Base-by-base conservation (phyloP, 1,140 invertebrate genomes). In the Aleiodes sp. region DNA sequence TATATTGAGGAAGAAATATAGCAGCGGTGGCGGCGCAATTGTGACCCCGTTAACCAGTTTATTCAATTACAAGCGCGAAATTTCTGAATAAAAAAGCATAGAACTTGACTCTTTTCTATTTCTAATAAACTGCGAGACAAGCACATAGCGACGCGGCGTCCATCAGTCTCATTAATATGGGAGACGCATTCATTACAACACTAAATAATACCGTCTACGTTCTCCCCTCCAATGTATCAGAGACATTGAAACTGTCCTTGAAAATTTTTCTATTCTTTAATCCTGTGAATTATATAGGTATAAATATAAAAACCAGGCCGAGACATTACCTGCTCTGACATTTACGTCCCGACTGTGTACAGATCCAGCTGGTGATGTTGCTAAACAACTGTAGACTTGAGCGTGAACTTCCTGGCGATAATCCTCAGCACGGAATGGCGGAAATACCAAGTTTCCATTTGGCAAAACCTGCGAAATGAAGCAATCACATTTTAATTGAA, bases 391-490 rank as follows among this genome's bases (percentile, higher is more conserved):
- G 86, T 98, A 98, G 56, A 95, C 92, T 84, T 96, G 94, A 73
- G 95, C 94, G 80, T 98, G 96, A 33, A 98, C 94, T 84, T 96
- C 94, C 84, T 97, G 94, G 41, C 93, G 89, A 81, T 98, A 98
- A 82, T 96, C 94, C 82, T 96, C 93, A 33, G 94, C 94, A 59
- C 94, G 90, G 90, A 98, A 98, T 8, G 96, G 95, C 52, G 94
- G 94, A 81, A 98, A 97, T 31, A 96, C 94, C 70, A 98, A 87
- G 78, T 97, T 97, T 78, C 96, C 96, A 84, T 98, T 96, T 19
- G 93, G 91, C 73, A 95, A 87, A 71, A 96, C 92, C 92, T 94
- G 85, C 33, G 56, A 70, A 65, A 70, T 75, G 72, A 76, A 70
- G 26, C 9, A 64, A 29, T 37, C 29, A 71, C 12, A 28, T 31